Evolutionary conservation across 2,113 vertebrate species (phyloP), one percentile per base, ranked within the genome.

Genomic region (Seriola quinqueradiata): DNA sequence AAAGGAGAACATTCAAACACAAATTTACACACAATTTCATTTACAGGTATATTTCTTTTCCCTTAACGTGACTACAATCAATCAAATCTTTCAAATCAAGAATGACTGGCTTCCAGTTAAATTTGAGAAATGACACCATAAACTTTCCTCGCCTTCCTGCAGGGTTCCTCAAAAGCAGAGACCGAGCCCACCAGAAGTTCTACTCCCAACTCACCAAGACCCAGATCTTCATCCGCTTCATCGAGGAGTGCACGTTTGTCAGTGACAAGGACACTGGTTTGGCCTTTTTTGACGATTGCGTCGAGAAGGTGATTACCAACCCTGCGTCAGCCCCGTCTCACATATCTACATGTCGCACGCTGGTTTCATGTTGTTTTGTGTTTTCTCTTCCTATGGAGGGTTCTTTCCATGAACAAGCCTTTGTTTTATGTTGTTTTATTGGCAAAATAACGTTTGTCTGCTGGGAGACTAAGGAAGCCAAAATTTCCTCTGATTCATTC

Each of bases 221-320:
- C 0, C 98, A 99, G 93, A 98, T 98, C 86, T 99, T 99, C 92
- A 99, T 97, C 93, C 97, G 98, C 86, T 99, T 99, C 86, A 97
- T 99, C 70, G 98, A 99, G 95, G 98, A 99, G 87, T 99, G 98
- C 90, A 99, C 97, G 79, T 99, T 99, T 79, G 98, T 99, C 94
- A 99, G 98, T 46, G 98, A 99, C 94, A 99, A 99, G 91, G 98
- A 99, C 94, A 99, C 98, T 0, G 96, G 98, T 77, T 92, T 99
- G 90, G 98, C 97, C 57, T 99, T 99, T 94, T 99, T 99, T 93
- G 98, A 99, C 83, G 98, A 99, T 91, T 99, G 98, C 81, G 96
- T 99, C 70, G 98, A 99, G 89, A 99, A 99, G 96, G 98, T 99
- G 94, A 96, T 90, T 68, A 42, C 32, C 0, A 0, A 3, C 25